These are phyloP conservation scores for Nymphicus hollandicus DNA, from an alignment of 2,113 vertebrate species.

Conservation along the genomic window DNA sequence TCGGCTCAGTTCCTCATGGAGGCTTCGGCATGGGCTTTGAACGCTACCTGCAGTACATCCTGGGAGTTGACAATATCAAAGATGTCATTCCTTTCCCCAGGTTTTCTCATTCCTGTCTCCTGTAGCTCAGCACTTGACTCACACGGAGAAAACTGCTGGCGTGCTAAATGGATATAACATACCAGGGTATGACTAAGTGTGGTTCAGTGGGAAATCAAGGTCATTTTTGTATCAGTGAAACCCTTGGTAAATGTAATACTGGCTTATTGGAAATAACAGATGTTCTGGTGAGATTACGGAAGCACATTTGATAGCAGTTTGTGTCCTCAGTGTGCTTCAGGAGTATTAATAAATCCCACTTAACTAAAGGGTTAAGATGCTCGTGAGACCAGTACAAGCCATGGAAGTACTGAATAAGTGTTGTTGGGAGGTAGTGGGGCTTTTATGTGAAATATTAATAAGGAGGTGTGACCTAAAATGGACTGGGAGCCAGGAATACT, in stretches of 20 bases:
- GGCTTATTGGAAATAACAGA: neutral
- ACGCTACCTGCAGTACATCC: slow-evolving; percentile 89
- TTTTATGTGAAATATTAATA: neutral
- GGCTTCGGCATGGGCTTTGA: slow-evolving; percentile 98
- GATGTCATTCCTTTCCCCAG: slow-evolving; percentile 96
- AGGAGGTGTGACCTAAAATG: neutral
- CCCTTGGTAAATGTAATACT: neutral
- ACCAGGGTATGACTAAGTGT: neutral
- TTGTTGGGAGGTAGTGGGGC: neutral
- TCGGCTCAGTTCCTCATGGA: slow-evolving; percentile 91
- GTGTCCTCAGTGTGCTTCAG: neutral
- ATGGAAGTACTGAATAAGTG: neutral
- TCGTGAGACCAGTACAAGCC: neutral
- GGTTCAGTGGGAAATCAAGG: neutral
- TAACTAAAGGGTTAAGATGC: slow-evolving; percentile 6
- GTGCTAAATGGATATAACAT: neutral
- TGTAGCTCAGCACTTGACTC: slow-evolving; percentile 65
- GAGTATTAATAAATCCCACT: neutral
- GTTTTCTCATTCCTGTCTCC: slow-evolving; percentile 87
- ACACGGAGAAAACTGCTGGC: accelerated
- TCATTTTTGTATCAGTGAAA: neutral
- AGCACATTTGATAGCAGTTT: neutral
- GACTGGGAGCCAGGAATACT: neutral
- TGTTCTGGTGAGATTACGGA: neutral
- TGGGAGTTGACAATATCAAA: slow-evolving; percentile 95